phyloP scores from a whole-genome alignment of 2,888 invertebrate species.

The Sesamia inferens region DNA sequence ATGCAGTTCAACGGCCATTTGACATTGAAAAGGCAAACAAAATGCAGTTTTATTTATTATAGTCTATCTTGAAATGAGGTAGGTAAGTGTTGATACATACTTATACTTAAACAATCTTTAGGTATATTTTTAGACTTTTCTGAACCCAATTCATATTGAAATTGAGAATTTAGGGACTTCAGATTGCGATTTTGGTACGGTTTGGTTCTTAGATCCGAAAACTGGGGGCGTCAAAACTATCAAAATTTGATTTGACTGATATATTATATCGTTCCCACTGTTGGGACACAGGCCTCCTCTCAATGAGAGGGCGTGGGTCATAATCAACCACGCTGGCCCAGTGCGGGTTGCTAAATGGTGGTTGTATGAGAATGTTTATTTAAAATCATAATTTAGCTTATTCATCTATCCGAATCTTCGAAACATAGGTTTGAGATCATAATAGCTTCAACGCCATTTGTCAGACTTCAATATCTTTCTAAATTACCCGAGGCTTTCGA shows the following conservation, averaged over 20 bases:
- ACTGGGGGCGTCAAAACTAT: conserved; percentile 4
- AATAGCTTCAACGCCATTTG: background rate
- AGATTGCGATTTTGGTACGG: background rate
- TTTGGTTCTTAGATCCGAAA: conserved; percentile 10
- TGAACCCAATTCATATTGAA: conserved; percentile 19
- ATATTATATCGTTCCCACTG: background rate
- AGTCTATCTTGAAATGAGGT: conserved; percentile 46
- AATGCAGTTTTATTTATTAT: conserved; percentile 55
- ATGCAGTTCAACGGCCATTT: conserved; percentile 72
- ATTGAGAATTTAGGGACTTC: background rate
- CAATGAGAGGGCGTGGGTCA: no score
- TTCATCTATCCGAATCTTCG: background rate
- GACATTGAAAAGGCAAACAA: conserved; percentile 72
- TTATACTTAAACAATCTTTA: conserved; percentile 38
- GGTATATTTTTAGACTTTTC: conserved; percentile 39
- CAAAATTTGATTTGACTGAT: background rate
- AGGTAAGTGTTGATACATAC: conserved; percentile 5
- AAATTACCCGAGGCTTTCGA: conserved; percentile 23
- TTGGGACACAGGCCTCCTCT: no score
- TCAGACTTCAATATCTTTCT: background rate
- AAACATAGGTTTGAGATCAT: background rate
- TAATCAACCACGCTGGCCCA: no score
- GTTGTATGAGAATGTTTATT: background rate
- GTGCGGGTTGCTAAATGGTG: no score
- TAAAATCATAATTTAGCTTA: background rate